phyloP scores from a whole-genome alignment of 1,140 invertebrate genomes.

The Mizuhopecten yessoensis region DNA sequence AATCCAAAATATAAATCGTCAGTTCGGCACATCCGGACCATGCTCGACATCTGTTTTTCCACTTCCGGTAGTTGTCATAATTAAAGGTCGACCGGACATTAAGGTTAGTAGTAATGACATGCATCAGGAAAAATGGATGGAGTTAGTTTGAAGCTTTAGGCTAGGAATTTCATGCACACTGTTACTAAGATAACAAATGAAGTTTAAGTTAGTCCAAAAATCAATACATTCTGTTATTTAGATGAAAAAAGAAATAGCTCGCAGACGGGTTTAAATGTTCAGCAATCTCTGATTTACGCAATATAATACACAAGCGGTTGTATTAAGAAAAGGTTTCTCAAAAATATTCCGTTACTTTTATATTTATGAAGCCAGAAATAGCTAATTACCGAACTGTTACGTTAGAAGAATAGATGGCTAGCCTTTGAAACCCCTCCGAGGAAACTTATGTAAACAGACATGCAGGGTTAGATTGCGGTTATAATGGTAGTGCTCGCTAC shows the following conservation, averaged over 20 bases:
- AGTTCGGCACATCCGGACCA: neutral
- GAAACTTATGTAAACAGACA: neutral
- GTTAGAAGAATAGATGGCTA: too few relatives aligned
- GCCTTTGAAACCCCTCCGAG: neutral
- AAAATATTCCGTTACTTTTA: too few relatives aligned
- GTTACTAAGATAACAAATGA: neutral
- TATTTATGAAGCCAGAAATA: too few relatives aligned
- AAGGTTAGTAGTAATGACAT: neutral
- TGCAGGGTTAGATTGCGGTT: neutral
- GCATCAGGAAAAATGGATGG: neutral
- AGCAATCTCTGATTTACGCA: neutral
- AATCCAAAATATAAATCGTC: neutral
- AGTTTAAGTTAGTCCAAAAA: too few relatives aligned
- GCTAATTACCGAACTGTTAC: too few relatives aligned
- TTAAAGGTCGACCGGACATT: neutral
- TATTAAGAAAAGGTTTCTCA: too few relatives aligned
- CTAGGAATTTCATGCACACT: neutral
- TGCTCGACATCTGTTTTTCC: neutral
- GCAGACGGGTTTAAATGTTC: neutral
- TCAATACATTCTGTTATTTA: too few relatives aligned
- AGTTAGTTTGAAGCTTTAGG: neutral
- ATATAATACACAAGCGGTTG: neutral
- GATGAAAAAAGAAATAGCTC: neutral
- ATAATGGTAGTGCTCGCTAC: neutral
- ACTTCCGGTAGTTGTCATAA: constrained; percentile 7